Evolutionary conservation across 2,113 vertebrate genomes (phyloP), one percentile per base, ranked within the genome.

Genomic region (Synodontis membranacea): DNA sequence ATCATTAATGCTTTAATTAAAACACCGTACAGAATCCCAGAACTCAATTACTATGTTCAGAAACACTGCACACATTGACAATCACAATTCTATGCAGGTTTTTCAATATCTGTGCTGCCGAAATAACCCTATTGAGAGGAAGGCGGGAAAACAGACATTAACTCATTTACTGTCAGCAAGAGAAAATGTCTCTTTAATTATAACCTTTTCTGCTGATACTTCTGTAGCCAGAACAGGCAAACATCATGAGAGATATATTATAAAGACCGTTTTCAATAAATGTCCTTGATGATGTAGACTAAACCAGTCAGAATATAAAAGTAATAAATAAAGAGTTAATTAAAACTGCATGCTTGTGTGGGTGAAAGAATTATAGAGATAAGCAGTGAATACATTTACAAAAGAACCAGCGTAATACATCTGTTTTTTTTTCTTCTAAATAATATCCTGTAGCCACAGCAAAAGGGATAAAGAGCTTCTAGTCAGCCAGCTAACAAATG

Each of bases 81-180:
- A 90, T 87, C 79, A 91, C 90, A 92, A 91, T 94, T 92, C 94
- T 93, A 94, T 93, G 92, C 93, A 95, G 83, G 90, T 91, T 89
- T 92, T 91, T 89, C 87, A 90, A 0, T 39, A 87, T 89, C 80
- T 86, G 50, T 87, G 87, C 89, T 89, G 87, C 62, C 90, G 88
- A 68, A 90, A 87, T 88, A 88, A 84, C 84, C 52, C 86, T 54
- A 91, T 88, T 83, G 14, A 4, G 34, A 87, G 56, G 15, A n/a
- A 84, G n/a, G 46, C 19, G 23, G 28, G 56, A 58, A 79, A 37
- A 64, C 44, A 17, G 25, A 70, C 56, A 88, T 76, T 64, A 79
- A 74, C 80, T 50, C 42, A 75, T n/a, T 46, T 15, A 14, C 14
- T 46, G 42, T 74, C 42, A 48, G 25, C 25, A 17, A 76, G 44